These are phyloP conservation scores for Hypanus sabinus DNA, from an alignment of 2,113 vertebrate species.

Conservation along the genomic window DNA sequence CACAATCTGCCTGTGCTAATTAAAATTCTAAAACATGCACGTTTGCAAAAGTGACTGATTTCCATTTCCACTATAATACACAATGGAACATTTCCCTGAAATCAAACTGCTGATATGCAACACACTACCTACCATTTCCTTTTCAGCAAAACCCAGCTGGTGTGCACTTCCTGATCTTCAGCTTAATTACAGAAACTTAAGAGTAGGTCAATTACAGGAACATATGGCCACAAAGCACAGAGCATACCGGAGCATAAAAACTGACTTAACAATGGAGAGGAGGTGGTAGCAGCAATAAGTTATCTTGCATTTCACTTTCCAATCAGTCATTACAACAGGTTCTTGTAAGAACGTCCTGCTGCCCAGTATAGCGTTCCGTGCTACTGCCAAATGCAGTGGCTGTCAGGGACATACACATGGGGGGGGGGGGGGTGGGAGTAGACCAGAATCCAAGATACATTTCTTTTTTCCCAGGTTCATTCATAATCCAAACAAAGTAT, in stretches of 20 bases:
- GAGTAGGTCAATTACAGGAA: background rate
- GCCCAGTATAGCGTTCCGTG: background rate
- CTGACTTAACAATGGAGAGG: background rate
- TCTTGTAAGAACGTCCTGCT: background rate
- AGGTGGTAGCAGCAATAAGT: background rate
- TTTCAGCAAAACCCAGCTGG: background rate
- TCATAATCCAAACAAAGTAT: background rate
- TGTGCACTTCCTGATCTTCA: background rate
- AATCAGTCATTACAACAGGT: background rate
- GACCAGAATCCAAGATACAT: background rate
- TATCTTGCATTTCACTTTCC: background rate
- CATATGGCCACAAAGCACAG: background rate
- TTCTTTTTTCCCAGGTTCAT: background rate
- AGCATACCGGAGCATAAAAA: background rate
- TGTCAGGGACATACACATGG: background rate
- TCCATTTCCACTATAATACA: background rate
- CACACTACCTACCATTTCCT: slow-evolving; percentile 3
- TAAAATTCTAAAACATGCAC: background rate
- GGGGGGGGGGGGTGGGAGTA: background rate
- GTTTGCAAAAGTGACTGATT: background rate
- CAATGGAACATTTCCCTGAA: background rate
- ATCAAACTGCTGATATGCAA: background rate
- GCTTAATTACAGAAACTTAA: background rate
- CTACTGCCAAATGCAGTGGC: background rate
- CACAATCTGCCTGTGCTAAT: background rate